Base-by-base conservation (phyloP, 92 coral and sea anemone genomes). In the Chrysogorgia sp. region DNA sequence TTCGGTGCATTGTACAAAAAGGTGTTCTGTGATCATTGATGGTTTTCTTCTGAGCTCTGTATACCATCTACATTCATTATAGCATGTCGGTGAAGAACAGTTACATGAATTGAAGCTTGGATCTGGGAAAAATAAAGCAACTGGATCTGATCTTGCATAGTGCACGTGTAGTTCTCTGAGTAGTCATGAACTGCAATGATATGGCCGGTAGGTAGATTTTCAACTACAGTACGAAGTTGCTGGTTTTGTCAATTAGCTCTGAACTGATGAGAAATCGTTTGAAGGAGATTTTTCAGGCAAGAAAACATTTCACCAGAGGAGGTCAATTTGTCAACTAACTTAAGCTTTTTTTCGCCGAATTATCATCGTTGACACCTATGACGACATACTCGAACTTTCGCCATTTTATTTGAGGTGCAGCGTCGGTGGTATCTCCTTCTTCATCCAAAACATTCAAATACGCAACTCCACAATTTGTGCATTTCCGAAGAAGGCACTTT, bases 231-330 rank as follows among this genome's bases (percentile, higher is more conserved):
- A 60, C 81, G 33, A 78, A 79, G 75, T 45, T 89, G 86, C 48
- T 80, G 55, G 50, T 81, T 62, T 72, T 90, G 90, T 90, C 90
- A 86, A 69, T 82, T 81, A 59, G 89, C 84, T 13, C 79, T 72
- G 71, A 86, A 86, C 69, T 87, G 86, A 34, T 87, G 94, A 1
- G 85, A n/a, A 3, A 85, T 75, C 2, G 65, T 43, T 0, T 82
- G 40, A 6, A 90, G 75, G 10, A 84, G 81, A 0, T 40, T 21
- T 24, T 32, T 61, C 0, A 82, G 52, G 34, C 56, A 56, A 20
- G 20, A n/a, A 63, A 89, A 89, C 88, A 89, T 79, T 45, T 86
- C 90, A 32, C 82, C 89, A 25, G 88, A 86, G 3, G 65, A 60
- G 0, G 93, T 71, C 47, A 74, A 63, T 60, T 79, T 81, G 0